phyloP scores from a whole-genome alignment of 1,140 invertebrate species.

The Sesamia nonagrioides region DNA sequence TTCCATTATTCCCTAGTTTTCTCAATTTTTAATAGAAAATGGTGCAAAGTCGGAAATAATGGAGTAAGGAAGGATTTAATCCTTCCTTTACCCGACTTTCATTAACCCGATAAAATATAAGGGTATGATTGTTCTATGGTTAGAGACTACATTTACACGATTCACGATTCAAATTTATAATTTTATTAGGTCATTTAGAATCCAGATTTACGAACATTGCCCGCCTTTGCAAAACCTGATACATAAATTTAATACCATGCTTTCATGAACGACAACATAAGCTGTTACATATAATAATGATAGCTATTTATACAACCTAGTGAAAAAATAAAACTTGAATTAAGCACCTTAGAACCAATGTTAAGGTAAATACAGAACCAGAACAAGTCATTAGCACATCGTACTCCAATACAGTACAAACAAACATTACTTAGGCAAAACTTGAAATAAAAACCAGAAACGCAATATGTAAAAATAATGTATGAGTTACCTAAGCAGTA shows the following conservation, averaged over 20 bases:
- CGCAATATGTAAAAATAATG: conserved; percentile 46
- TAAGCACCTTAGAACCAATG: not conserved
- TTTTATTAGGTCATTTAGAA: too few relatives aligned
- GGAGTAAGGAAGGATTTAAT: not conserved
- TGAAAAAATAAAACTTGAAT: not conserved
- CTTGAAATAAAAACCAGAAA: conserved; percentile 28
- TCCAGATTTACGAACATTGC: not conserved
- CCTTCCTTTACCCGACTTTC: too few relatives aligned
- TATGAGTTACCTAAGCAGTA: conserved; percentile 52
- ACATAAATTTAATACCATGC: too few relatives aligned
- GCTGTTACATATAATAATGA: too few relatives aligned
- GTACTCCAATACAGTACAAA: not conserved
- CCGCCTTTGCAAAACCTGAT: not conserved
- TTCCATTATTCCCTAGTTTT: not conserved
- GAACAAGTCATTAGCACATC: conserved; percentile 9
- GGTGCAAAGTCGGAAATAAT: not conserved
- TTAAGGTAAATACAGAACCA: conserved; percentile 1
- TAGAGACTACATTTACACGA: too few relatives aligned
- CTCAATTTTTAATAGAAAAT: not conserved
- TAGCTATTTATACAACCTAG: not conserved
- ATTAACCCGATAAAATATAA: not conserved
- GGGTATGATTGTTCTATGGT: too few relatives aligned
- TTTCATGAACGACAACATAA: too few relatives aligned
- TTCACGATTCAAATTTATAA: not conserved
- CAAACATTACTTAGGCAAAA: conserved; percentile 36